These are phyloP conservation scores for Pecten maximus DNA, from an alignment of 2,888 invertebrate genomes.

Conservation along the genomic window DNA sequence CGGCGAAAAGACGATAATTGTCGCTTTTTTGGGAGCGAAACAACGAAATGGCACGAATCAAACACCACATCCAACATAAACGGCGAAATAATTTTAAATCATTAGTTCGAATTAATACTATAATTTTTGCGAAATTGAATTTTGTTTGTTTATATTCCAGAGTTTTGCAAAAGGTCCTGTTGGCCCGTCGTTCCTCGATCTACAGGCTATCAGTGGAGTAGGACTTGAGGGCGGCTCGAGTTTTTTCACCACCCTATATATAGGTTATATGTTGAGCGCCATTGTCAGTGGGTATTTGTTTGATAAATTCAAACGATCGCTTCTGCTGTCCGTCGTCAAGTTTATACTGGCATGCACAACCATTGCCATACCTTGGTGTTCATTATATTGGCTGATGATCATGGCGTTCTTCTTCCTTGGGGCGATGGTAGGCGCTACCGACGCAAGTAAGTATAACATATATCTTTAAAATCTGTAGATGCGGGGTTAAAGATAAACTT, in stretches of 20 bases:
- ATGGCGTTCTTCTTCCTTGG: background rate
- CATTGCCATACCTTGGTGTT: background rate
- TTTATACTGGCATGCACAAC: background rate
- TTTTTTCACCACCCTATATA: background rate
- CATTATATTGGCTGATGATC: background rate
- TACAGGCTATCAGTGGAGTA: background rate
- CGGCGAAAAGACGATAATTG: too few relatives aligned
- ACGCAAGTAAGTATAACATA: background rate
- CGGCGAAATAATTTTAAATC: too few relatives aligned
- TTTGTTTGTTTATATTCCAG: background rate
- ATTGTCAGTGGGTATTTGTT: background rate
- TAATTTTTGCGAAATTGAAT: too few relatives aligned
- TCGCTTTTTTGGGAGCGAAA: too few relatives aligned
- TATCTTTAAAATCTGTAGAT: too few relatives aligned
- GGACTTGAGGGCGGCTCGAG: background rate
- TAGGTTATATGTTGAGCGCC: background rate
- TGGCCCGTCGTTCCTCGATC: background rate
- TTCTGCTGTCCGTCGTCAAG: background rate
- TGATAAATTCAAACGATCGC: background rate
- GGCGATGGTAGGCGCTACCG: background rate
- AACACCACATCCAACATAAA: too few relatives aligned
- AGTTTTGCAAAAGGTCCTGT: conserved; percentile 19
- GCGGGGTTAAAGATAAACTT: too few relatives aligned
- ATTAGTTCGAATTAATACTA: too few relatives aligned
- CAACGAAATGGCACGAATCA: too few relatives aligned